These are phyloP conservation scores for Clarias fuscus DNA, from an alignment of 2,797 vertebrate species.

Conservation along the genomic window DNA sequence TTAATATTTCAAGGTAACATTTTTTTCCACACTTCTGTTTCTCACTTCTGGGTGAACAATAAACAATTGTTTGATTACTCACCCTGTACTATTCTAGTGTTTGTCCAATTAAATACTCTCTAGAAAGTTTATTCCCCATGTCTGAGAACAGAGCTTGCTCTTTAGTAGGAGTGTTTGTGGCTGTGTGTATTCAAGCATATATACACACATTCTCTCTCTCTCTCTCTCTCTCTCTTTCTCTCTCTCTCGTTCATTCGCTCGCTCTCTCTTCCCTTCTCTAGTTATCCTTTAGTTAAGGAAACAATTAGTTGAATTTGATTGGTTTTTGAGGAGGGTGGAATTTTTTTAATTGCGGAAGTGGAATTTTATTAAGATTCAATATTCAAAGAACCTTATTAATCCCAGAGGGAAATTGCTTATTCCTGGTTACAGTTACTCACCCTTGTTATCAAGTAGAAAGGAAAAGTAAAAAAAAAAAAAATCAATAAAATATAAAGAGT, in stretches of 20 bases:
- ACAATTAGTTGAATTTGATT: background rate
- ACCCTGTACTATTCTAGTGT: background rate
- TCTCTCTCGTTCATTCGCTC: too few species aligned
- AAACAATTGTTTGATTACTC: background rate
- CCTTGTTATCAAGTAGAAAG: too few species aligned
- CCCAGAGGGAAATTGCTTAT: too few species aligned
- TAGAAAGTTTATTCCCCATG: background rate
- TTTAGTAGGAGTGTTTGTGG: background rate
- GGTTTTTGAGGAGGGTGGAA: background rate
- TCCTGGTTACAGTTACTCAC: too few species aligned
- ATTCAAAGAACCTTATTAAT: too few species aligned
- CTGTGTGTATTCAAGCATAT: background rate
- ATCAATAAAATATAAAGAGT: too few species aligned
- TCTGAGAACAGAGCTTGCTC: background rate
- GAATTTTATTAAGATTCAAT: too few species aligned
- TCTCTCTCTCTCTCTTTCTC: too few species aligned
- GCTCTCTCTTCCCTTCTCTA: background rate
- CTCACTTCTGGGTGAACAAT: background rate
- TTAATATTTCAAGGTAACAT: too few species aligned
- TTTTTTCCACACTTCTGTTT: too few species aligned
- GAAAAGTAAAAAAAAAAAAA: too few species aligned
- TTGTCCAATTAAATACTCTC: background rate
- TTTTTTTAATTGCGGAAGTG: background rate
- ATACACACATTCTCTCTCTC: too few species aligned
- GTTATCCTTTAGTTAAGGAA: background rate